Evolutionary conservation across 2,113 vertebrate species (phyloP).

Genomic region (Leptodactylus fuscus): DNA sequence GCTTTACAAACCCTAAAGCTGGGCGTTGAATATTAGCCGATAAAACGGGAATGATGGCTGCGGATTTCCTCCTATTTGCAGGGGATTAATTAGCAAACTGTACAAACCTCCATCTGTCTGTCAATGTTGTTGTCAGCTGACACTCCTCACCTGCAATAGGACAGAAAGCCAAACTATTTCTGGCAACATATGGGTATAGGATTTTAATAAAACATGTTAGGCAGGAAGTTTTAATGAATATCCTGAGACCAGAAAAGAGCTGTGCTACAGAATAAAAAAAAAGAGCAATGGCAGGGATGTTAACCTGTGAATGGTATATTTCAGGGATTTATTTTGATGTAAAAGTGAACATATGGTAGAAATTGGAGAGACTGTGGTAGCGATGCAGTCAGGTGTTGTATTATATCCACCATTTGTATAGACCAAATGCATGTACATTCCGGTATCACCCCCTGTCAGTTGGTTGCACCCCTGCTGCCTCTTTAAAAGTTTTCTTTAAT

Average conservation of each 20-base stretch:
- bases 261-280: no score
- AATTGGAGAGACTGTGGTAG: not conserved
- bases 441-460: no score
- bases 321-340: not conserved
- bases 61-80: not conserved
- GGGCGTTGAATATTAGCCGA: not conserved
- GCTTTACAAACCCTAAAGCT: not conserved
- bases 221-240: constrained; percentile 24
- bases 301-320: constrained; percentile 14
- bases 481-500: no score
- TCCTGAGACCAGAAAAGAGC: constrained; percentile 13
- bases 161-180: constrained; percentile 1
- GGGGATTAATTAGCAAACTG: constrained; percentile 8
- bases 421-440: not conserved
- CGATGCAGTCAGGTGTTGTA: not conserved
- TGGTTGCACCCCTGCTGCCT: no score
- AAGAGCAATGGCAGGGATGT: constrained; percentile 2
- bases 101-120: not conserved
- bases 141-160: not conserved
- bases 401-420: not conserved
- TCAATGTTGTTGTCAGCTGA: not conserved
- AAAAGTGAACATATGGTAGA: not conserved
- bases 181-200: not conserved
- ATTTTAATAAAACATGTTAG: constrained; percentile 29
- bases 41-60: not conserved